Percentiles rank a stretch among this genome's conserved stretches.
Evolutionary conservation across 2,888 invertebrate genomes (phyloP).

Genomic region (Drosophila pegasa): DNA sequence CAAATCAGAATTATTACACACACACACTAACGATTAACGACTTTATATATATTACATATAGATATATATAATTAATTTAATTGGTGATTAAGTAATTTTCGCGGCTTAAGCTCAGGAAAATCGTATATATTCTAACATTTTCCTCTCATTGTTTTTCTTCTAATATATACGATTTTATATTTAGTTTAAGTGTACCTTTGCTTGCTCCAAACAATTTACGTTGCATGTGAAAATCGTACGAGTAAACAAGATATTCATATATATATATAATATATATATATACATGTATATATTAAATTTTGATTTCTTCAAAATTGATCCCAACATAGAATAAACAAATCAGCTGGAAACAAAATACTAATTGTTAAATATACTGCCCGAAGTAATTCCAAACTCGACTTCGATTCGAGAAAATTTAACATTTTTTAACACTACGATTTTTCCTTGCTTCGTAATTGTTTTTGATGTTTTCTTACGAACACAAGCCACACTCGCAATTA

Average conservation of each 20-base stretch:
- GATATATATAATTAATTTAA: background rate
- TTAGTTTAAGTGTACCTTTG: slow-evolving; percentile 18
- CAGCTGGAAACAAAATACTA: slow-evolving; percentile 16
- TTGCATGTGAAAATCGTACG: slow-evolving; percentile 64
- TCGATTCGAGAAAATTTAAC: background rate
- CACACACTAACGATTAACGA: background rate
- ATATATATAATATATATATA: background rate
- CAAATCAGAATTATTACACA: slow-evolving; percentile 45
- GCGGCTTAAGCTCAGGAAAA: slow-evolving; percentile 39
- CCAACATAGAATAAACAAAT: slow-evolving; percentile 43
- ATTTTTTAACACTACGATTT: slow-evolving; percentile 44
- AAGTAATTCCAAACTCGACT: background rate
- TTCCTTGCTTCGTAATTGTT: slow-evolving; percentile 35
- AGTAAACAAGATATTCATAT: slow-evolving; percentile 11
- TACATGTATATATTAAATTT: background rate
- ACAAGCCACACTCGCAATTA: background rate
- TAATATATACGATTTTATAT: slow-evolving; percentile 38
- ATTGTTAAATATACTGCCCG: background rate
- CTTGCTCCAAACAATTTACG: slow-evolving; percentile 14
- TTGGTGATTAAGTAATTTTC: slow-evolving; percentile 58
- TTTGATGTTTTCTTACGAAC: background rate
- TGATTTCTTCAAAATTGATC: background rate
- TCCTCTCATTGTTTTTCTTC: background rate
- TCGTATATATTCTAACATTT: slow-evolving; percentile 37
- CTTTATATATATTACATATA: background rate